These are phyloP conservation scores for Idaea straminata DNA, from an alignment of 2,888 invertebrate species.

Conservation along the genomic window DNA sequence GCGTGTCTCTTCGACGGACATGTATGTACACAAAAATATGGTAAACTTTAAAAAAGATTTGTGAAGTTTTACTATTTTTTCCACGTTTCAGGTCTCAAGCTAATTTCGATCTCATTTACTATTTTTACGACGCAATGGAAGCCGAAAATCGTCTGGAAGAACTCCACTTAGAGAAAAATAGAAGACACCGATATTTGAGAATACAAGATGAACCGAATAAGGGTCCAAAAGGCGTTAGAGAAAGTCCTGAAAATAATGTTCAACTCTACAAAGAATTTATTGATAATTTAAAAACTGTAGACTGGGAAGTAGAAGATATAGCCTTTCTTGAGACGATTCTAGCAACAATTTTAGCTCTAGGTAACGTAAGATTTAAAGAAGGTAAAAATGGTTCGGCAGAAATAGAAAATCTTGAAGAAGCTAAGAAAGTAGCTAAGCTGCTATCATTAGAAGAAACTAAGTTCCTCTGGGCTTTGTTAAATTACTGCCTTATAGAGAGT, in stretches of 20 bases:
- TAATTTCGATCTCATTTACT: slow-evolving; percentile 94
- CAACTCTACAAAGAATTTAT: slow-evolving; percentile 83
- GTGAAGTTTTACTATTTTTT: slow-evolving; percentile 23
- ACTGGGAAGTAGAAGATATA: slow-evolving; percentile 86
- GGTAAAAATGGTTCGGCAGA: slow-evolving; percentile 83
- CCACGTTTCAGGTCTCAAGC: slow-evolving; percentile 85
- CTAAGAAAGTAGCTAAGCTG: slow-evolving; percentile 85
- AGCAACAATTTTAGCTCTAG: slow-evolving; percentile 88
- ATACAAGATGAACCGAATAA: slow-evolving; percentile 79
- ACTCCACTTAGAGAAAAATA: slow-evolving; percentile 83
- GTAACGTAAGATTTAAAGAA: slow-evolving; percentile 88
- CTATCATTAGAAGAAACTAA: slow-evolving; percentile 90
- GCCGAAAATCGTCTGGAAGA: slow-evolving; percentile 83
- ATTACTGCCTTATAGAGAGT: slow-evolving; percentile 89
- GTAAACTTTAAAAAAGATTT: background rate
- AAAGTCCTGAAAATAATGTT: slow-evolving; percentile 83
- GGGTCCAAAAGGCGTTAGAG: slow-evolving; percentile 82
- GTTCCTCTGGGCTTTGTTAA: slow-evolving; percentile 91
- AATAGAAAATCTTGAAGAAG: slow-evolving; percentile 86
- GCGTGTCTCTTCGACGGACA: slow-evolving; percentile 89
- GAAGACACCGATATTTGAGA: slow-evolving; percentile 87
- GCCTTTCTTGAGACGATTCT: slow-evolving; percentile 85
- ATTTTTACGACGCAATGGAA: slow-evolving; percentile 91
- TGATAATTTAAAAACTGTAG: slow-evolving; percentile 82
- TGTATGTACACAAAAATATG: slow-evolving; percentile 67